A percentile compares a stretch with the other conserved stretches of the same genome.
Evolutionary conservation across 2,113 vertebrate species (phyloP).

Genomic region (Ptychochromis oligacanthus): DNA sequence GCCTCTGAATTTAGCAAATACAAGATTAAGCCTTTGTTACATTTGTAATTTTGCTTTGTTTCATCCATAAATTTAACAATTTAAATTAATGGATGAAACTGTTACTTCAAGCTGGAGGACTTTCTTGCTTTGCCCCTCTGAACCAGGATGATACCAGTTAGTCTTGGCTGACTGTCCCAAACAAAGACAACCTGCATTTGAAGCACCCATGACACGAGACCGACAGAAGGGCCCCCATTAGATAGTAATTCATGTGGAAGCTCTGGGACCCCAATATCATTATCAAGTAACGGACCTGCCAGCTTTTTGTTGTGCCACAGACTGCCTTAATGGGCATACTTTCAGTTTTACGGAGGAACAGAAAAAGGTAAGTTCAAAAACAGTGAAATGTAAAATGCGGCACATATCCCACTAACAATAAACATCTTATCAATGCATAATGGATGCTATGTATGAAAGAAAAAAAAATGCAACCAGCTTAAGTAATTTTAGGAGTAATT

Average conservation of each 20-base stretch:
- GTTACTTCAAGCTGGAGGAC: not conserved
- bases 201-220: constrained; percentile 47
- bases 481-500: constrained; percentile 39
- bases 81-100: not conserved
- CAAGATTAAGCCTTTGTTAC: not conserved
- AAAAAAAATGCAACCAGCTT: constrained; percentile 4
- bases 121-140: constrained; percentile 41
- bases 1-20: not conserved
- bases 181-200: constrained; percentile 47
- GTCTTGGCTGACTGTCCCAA: constrained; percentile 43
- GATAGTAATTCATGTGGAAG: constrained; percentile 68
- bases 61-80: not conserved
- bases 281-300: constrained; percentile 60
- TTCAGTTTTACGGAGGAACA: constrained; percentile 1
- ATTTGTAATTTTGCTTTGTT: not conserved
- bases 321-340: constrained; percentile 29
- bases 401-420: not conserved
- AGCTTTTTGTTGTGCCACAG: constrained; percentile 50
- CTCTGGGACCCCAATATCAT: constrained; percentile 68
- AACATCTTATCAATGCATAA: not conserved
- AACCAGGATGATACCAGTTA: constrained; percentile 49
- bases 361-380: not conserved
- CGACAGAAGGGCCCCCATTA: constrained; percentile 73
- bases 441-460: not conserved
- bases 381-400: not conserved